Conservation (phyloP, 1,140 invertebrate genomes). For the Caenorhabditis latens region DNA sequence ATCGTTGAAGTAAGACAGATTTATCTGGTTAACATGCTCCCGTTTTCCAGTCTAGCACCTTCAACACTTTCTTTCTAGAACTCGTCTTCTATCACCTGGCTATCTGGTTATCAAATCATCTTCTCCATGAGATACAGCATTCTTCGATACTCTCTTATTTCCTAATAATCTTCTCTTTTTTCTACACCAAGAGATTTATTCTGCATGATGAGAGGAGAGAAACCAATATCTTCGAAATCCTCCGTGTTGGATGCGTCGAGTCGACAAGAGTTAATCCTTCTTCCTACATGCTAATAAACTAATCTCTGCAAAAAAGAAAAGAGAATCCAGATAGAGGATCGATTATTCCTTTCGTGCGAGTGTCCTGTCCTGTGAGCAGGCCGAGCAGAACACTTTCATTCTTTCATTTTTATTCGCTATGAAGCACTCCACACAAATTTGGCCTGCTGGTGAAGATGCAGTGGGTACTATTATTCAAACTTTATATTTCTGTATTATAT, state of each 20-base stretch:
- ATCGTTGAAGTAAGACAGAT: constrained; percentile 30
- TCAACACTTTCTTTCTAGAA: neutral
- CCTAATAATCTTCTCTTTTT: constrained; percentile 9
- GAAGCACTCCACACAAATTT: constrained; percentile 20
- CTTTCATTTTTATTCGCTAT: neutral
- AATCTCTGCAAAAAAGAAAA: constrained; percentile 49
- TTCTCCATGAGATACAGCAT: neutral
- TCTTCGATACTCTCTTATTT: neutral
- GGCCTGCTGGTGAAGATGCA: neutral
- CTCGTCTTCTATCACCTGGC: neutral
- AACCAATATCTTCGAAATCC: constrained; percentile 54
- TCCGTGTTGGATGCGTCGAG: constrained; percentile 15
- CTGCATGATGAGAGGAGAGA: constrained; percentile 46
- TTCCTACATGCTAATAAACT: constrained; percentile 49
- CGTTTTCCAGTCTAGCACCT: constrained; percentile 23
- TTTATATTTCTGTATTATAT: constrained; percentile 19
- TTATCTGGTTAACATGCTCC: constrained; percentile 16
- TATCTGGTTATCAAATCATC: neutral
- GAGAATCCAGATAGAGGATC: neutral
- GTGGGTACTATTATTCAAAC: constrained; percentile 19
- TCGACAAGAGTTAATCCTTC: constrained; percentile 49
- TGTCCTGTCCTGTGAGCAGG: neutral
- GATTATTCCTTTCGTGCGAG: constrained; percentile 6
- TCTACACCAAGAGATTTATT: constrained; percentile 44
- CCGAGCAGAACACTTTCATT: neutral